A percentile compares a stretch with the other conserved stretches of the same genome.
Conservation (phyloP, 2,888 invertebrate species). For the Tupiocoris notatus region DNA sequence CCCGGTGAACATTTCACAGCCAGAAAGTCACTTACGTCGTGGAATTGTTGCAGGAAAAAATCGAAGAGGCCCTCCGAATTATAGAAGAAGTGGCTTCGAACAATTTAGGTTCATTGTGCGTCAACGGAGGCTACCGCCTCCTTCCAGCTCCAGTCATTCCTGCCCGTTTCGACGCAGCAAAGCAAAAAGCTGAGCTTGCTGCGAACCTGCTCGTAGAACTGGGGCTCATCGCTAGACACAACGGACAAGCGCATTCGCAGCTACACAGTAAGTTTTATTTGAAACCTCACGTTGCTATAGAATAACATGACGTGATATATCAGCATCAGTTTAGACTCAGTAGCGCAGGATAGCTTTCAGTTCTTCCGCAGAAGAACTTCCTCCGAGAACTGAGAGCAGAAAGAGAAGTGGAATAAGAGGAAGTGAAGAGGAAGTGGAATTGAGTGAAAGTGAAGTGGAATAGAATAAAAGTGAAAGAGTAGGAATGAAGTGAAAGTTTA, state of each 20-base stretch:
- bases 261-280: constrained; percentile 40
- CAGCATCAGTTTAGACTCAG: too few species aligned
- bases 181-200: constrained; percentile 76
- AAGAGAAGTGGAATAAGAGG: background rate
- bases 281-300: too few species aligned
- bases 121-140: constrained; percentile 66
- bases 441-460: background rate
- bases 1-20: background rate
- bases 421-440: background rate
- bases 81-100: constrained; percentile 74
- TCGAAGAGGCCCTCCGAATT: constrained; percentile 68
- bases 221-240: constrained; percentile 54
- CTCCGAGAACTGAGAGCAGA: too few species aligned
- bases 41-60: constrained; percentile 57
- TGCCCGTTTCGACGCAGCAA: constrained; percentile 69
- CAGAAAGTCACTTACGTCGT: background rate
- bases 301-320: too few species aligned
- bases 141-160: constrained; percentile 65
- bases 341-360: too few species aligned
- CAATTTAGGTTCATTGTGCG: constrained; percentile 70
- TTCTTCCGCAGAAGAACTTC: too few species aligned
- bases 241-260: constrained; percentile 35
- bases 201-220: constrained; percentile 73
- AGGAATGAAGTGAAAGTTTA: background rate
- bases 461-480: background rate